phyloP scores from a whole-genome alignment of 2,888 invertebrate genomes.

The Seladonia tumulorum region DNA sequence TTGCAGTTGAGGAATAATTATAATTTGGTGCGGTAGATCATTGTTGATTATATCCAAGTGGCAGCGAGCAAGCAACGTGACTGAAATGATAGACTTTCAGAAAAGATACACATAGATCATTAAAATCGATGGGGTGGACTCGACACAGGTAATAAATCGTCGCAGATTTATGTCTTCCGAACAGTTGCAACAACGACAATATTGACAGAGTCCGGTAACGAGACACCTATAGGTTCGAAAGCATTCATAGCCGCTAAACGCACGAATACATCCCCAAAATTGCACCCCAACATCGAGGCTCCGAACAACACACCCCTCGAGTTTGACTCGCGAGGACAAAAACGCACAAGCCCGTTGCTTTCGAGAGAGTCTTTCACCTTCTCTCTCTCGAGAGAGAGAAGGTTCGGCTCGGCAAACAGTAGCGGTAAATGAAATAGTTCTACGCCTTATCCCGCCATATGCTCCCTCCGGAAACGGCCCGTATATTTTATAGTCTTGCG shows the following conservation, averaged over 20 bases:
- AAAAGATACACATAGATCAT: background rate
- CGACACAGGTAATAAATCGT: background rate
- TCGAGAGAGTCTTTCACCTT: background rate
- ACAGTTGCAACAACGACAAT: background rate
- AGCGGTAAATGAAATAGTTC: conserved; percentile 14
- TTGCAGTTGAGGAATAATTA: too few species aligned
- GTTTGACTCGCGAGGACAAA: background rate
- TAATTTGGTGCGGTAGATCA: background rate
- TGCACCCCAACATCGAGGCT: background rate
- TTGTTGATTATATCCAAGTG: background rate
- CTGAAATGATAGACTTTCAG: background rate
- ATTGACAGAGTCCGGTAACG: background rate
- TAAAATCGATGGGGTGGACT: background rate
- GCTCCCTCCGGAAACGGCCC: background rate
- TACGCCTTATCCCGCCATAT: conserved; percentile 22
- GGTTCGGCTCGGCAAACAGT: background rate
- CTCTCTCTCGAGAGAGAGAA: background rate
- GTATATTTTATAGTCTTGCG: conserved; percentile 22
- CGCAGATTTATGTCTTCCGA: background rate
- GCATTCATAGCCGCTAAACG: background rate
- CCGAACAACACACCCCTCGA: background rate
- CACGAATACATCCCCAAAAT: background rate
- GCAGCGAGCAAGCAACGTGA: background rate
- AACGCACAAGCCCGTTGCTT: background rate
- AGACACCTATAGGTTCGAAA: background rate